Base-by-base conservation (phyloP, 2,113 vertebrate genomes). In the Gila orcuttii region DNA sequence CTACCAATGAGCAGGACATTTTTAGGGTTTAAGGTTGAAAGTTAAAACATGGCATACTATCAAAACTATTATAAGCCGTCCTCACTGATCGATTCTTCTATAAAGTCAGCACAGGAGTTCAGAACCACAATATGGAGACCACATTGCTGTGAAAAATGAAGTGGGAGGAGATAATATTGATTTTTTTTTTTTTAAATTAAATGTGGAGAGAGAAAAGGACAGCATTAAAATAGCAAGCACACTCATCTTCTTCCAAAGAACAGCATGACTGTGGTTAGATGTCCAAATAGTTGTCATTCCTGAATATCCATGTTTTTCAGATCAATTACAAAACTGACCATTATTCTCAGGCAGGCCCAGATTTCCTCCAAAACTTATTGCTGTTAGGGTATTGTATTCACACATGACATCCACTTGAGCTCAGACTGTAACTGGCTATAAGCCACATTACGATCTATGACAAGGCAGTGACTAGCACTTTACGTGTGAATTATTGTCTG, bases 301-400 rank as follows among this genome's bases (percentile, higher is more conserved):
- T 33, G 23, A 71, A 71, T n/a, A 36, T 10, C 31, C 45, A 82
- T 74, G 82, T 83, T 83, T 83, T 71, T 83, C 17, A 73, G 52
- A 83, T 73, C 45, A 57, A 50, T 57, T 83, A 28, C 31, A 83
- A 42, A 83, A 59, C 47, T 2, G 3, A 19, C 17, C 21, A 71
- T 83, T 23, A 59, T 55, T 28, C 68, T 42, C 50, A 82, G 79
- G 33, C 62, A 52, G 81, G 23, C 28, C 15, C 81, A 73, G 68
- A 73, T 73, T 83, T 59, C 50, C 66, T 73, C 11, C 28, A 4
- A 47, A 81, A 66, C 36, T 21, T 81, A 25, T 42, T 79, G 9
- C 80, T 57, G 28, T 82, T 55, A 59, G 33, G 15, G 19, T 55
- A 23, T 15, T 71, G 50, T 52, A 59, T 21, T 50, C 19, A 80